Evolutionary conservation across 2,113 vertebrate species (phyloP), one percentile per base, ranked within the genome.

Genomic region (Potamarius usumacintae): DNA sequence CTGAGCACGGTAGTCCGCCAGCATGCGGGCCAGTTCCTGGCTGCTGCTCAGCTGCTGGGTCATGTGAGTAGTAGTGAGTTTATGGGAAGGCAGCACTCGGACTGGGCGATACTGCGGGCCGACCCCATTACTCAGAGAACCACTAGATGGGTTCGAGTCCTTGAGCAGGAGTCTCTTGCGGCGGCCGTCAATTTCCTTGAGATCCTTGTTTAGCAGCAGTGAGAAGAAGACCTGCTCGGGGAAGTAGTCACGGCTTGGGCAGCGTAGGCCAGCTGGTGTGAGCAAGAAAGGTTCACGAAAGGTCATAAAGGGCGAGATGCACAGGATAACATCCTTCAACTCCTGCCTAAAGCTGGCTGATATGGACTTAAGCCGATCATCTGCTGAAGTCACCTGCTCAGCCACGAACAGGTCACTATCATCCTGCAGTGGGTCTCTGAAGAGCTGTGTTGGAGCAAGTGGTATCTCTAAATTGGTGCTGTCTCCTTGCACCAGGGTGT

Each of bases 221-320:
- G 98, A 99, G 74, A 97, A 95, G 89, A 97, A 99, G 67, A 99
- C 96, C 91, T 99, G 96, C 82, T 99, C 97, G 0, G 97, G 96
- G 90, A 99, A 99, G 91, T 99, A 99, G 7, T 99, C 97, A 74
- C 98, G 95, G 85, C 97, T 97, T 74, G 97, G 97, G 87, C 98
- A 99, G 42, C 94, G 95, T 94, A 97, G 96, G 22, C 98, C 98
- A 9, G 94, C 94, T 2, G 96, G 94, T 0, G 94, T 97, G 80
- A 99, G 94, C 60, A 99, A 94, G 90, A 97, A 99, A 0, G 98
- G 98, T 82, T 99, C 97, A 42, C 94, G 95, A 86, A 99, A 99
- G 0, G 94, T 94, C 92, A 99, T 96, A 74, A 99, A 96, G 42
- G 98, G 98, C 0, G 98, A 99, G 89, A 99, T 97, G 85, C 96